phyloP scores from a whole-genome alignment of 2,888 invertebrate genomes.

The Watsonalla binaria region DNA sequence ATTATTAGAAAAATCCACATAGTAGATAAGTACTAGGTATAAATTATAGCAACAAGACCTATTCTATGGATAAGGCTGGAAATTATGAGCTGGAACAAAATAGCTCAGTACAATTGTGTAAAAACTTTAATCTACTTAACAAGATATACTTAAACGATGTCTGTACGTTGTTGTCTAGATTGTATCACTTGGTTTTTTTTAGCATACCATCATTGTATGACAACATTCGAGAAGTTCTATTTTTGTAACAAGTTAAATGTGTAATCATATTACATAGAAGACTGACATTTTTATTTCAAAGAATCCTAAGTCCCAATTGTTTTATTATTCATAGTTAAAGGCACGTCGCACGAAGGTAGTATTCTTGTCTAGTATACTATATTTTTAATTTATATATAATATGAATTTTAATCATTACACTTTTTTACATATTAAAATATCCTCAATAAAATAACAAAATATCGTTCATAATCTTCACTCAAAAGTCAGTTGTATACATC shows the following conservation, averaged over 20 bases:
- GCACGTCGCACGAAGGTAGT: too few relatives aligned
- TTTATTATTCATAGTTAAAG: too few relatives aligned
- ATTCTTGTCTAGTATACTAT: too few relatives aligned
- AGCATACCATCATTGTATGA: slow-evolving; percentile 26
- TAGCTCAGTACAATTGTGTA: slow-evolving; percentile 34
- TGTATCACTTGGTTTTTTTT: slow-evolving; percentile 43
- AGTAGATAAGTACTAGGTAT: neutral
- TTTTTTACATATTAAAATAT: too few relatives aligned
- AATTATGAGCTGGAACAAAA: slow-evolving; percentile 23
- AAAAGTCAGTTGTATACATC: neutral
- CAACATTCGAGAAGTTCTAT: slow-evolving; percentile 22
- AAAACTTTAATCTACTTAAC: slow-evolving; percentile 50
- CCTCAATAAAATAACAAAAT: neutral
- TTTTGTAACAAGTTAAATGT: slow-evolving; percentile 5
- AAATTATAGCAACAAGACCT: neutral
- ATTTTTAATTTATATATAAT: too few relatives aligned
- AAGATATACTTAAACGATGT: slow-evolving; percentile 44
- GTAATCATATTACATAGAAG: too few relatives aligned
- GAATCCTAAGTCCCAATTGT: too few relatives aligned
- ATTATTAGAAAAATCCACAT: neutral
- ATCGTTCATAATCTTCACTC: neutral
- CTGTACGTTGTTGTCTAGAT: slow-evolving; percentile 35
- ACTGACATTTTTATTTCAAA: too few relatives aligned
- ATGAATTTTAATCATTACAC: too few relatives aligned
- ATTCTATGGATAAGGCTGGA: slow-evolving; percentile 31